A percentile compares a stretch with the other conserved stretches of the same genome.
These are phyloP conservation scores for Hydropsyche tenuis DNA, from an alignment of 1,140 invertebrate species.

Conservation along the genomic window DNA sequence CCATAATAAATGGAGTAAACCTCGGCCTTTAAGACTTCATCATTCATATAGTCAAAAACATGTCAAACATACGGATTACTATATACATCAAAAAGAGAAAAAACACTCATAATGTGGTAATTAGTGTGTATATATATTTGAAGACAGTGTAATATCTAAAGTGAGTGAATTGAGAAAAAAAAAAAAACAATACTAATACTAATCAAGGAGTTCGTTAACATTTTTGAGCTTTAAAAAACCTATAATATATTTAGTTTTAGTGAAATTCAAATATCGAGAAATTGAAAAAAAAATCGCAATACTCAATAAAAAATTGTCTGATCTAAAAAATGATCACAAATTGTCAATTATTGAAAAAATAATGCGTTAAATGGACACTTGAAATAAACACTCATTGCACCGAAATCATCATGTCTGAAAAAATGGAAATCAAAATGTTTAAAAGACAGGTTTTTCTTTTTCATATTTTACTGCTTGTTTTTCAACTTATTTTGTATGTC, in stretches of 20 bases:
- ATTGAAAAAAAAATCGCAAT: no score
- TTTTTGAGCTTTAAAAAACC: constrained; percentile 12
- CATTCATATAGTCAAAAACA: constrained; percentile 41
- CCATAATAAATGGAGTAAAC: constrained; percentile 39
- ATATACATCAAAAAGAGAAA: constrained; percentile 38
- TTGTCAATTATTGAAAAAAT: no score
- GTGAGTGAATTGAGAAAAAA: constrained; percentile 11
- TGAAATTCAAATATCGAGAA: no score
- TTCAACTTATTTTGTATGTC: no score
- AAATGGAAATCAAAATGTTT: not conserved
- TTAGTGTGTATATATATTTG: not conserved
- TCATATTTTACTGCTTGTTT: no score
- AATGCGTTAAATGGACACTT: no score
- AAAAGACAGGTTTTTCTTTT: no score
- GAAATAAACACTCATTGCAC: no score
- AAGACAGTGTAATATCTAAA: not conserved
- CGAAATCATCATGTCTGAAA: no score
- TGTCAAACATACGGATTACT: constrained; percentile 37
- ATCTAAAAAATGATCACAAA: no score
- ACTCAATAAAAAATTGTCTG: no score
- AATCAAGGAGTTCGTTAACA: not conserved
- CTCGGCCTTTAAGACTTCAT: constrained; percentile 32
- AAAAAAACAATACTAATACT: not conserved
- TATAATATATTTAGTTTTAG: no score
- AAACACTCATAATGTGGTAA: constrained; percentile 43